These are phyloP conservation scores for Thereuonema tuberculata DNA, from an alignment of 1,140 invertebrate species.

Conservation along the genomic window DNA sequence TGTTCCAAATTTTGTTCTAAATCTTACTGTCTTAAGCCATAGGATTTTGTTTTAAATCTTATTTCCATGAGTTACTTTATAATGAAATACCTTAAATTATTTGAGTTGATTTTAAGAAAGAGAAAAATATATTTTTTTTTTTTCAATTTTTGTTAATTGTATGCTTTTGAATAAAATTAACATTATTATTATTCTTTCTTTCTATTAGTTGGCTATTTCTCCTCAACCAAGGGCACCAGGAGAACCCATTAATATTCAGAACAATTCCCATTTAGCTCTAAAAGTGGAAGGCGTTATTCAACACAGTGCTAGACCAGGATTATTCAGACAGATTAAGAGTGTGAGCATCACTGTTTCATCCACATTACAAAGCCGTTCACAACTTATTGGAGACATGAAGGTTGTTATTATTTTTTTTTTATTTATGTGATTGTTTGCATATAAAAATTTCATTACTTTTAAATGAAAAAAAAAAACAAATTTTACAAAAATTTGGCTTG, in stretches of 20 bases:
- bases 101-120: no score
- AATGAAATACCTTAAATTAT: no score
- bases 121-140: no score
- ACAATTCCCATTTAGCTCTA: slow-evolving; percentile 60
- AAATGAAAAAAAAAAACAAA: no score
- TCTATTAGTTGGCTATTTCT: slow-evolving; percentile 54
- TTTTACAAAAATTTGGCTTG: no score
- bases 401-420: slow-evolving; percentile 19
- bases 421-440: neutral
- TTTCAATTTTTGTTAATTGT: no score
- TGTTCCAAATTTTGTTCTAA: no score
- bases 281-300: slow-evolving; percentile 78
- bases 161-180: no score
- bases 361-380: slow-evolving; percentile 38
- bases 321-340: slow-evolving; percentile 52
- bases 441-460: neutral
- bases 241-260: slow-evolving; percentile 57
- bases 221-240: slow-evolving; percentile 62
- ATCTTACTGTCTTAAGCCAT: no score
- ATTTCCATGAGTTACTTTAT: no score
- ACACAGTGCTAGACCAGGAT: slow-evolving; percentile 40
- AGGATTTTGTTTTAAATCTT: no score
- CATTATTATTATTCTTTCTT: no score
- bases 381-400: slow-evolving; percentile 35
- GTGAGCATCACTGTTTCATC: slow-evolving; percentile 56